Conservation (phyloP, 2,113 vertebrate species). For the Tetrax tetrax region DNA sequence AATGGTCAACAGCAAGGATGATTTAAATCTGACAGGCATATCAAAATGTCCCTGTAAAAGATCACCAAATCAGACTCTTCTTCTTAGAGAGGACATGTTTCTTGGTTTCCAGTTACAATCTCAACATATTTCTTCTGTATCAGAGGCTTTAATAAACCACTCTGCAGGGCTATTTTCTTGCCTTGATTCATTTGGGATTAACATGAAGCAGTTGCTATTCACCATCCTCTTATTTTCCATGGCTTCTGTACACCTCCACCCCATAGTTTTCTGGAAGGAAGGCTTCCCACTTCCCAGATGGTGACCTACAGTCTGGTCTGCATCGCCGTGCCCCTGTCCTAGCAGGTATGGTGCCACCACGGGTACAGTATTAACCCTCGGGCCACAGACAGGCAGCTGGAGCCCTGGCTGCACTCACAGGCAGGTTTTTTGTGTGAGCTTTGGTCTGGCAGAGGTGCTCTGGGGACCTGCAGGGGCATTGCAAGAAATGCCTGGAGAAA, state of each 20-base stretch:
- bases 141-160: neutral
- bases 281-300: neutral
- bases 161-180: neutral
- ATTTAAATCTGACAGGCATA: neutral
- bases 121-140: neutral
- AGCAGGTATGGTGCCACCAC: neutral
- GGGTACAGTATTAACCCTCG: neutral
- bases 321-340: neutral
- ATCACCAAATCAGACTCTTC: neutral
- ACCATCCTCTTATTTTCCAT: neutral
- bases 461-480: neutral
- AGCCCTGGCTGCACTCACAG: neutral
- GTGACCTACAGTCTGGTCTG: neutral
- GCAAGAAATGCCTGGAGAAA: neutral
- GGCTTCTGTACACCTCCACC: neutral
- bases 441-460: neutral
- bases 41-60: neutral
- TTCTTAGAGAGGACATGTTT: neutral
- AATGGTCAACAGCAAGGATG: neutral
- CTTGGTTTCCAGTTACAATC: neutral
- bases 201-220: neutral
- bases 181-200: neutral
- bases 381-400: rapidly evolving
- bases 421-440: neutral
- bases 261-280: neutral